Base-by-base conservation (phyloP, 2,888 invertebrate genomes). In the Diarsia mendica region DNA sequence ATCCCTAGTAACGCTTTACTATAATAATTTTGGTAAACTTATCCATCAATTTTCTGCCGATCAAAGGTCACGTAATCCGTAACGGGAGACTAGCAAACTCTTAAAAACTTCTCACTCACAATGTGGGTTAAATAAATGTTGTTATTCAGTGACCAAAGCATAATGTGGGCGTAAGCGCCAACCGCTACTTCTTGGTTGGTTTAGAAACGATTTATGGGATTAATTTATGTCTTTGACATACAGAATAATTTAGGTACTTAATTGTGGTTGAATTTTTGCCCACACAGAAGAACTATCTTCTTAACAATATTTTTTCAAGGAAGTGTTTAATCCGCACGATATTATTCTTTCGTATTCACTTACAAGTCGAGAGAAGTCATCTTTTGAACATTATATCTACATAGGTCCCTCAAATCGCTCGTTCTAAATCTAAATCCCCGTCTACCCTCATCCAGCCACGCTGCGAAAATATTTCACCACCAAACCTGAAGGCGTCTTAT, bases 121-220 rank as follows among this genome's bases (percentile, higher is more conserved):
- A 66, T 75, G 72, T 77, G 64, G 77, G 80, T 75, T 67, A 69
- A 77, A 77, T 73, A 74, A 79, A 83, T 67, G 71, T 72, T 67
- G 71, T 72, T 78, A 79, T 84, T 82, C 71, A 75, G 75, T 85
- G 71, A 79, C 75, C 75, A 87, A 73, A 70, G 44, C 39, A 44
- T 39, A 61, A 67, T 72, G 86, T 87, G 64, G 86, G 86, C 72
- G 87, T 80, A 80, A 80, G 84, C 88, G 82, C 80, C 86, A 74
- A 82, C 72, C 53, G 73, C 69, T 71, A 73, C 53, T 71, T 69
- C 77, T 72, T 74, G 71, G 81, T 71, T 68, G 51, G 68, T 72
- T 79, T 67, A 74, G 51, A 69, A 80, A 72, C 64, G 75, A 86
- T 77, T 73, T 84, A 83, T 72, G 44, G 33, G 5, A 53, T 71